Percentiles rank a stretch among this genome's conserved stretches.
phyloP scores from a whole-genome alignment of 53 echinoderm and acorn worm genomes.

The Paracentrotus lividus region DNA sequence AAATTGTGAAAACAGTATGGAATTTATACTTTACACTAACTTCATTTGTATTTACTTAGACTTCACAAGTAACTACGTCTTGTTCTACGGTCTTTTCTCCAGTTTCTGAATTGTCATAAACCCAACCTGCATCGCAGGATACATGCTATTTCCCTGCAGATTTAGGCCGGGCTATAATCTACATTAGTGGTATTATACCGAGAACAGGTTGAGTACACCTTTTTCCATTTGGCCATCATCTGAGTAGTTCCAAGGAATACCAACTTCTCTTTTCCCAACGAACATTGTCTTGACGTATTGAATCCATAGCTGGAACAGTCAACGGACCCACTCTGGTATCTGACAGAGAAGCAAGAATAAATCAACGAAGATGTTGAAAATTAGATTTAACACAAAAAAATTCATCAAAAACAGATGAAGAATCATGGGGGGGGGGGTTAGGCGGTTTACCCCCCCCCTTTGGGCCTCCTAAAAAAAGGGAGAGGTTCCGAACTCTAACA shows the following conservation, averaged over 20 bases:
- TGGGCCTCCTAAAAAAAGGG: too few species aligned
- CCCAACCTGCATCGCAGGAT: conserved; percentile 39
- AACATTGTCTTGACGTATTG: conserved; percentile 19
- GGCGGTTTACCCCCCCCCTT: too few species aligned
- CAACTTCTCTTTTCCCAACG: conserved; percentile 14
- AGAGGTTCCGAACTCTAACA: too few species aligned
- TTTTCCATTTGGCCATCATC: too few species aligned
- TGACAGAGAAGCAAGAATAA: too few species aligned
- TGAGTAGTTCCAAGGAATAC: background rate
- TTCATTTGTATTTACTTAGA: too few species aligned
- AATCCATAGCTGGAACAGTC: background rate
- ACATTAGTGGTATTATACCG: conserved; percentile 9
- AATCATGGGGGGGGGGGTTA: too few species aligned
- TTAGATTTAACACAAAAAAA: too few species aligned
- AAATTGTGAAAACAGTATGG: too few species aligned
- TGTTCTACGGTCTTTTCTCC: background rate
- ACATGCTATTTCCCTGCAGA: background rate
- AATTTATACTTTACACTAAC: too few species aligned
- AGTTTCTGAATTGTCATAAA: background rate
- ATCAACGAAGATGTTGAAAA: too few species aligned
- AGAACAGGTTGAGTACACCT: background rate
- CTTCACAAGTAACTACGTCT: conserved; percentile 38
- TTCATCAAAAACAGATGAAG: too few species aligned
- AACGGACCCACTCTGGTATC: conserved; percentile 52
- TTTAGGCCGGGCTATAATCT: conserved; percentile 22